Percentiles rank a stretch among this genome's conserved stretches.
phyloP scores from a whole-genome alignment of 2,797 vertebrate genomes.

The Petrocephalus schoutedeni region DNA sequence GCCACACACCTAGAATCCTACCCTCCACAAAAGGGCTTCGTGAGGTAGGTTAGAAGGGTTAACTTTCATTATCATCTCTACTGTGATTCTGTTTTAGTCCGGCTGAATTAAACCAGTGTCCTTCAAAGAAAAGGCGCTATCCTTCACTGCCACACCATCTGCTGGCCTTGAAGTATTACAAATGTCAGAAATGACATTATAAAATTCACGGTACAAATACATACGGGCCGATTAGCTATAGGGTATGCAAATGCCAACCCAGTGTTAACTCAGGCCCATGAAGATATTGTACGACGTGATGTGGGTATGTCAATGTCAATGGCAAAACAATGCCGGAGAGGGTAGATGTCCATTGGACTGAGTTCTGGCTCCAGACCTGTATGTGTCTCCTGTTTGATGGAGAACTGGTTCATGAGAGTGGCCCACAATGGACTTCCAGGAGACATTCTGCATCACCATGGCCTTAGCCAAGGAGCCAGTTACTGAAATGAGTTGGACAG shows the following conservation, averaged over 20 bases:
- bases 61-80: neutral
- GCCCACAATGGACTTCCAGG: neutral
- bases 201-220: neutral
- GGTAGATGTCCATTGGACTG: neutral
- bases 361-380: neutral
- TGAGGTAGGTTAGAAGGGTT: slow-evolving; percentile 56
- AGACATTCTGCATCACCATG: neutral
- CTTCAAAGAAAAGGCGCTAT: neutral
- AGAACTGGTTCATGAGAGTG: neutral
- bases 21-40: slow-evolving; percentile 60
- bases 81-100: neutral
- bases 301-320: neutral
- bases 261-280: neutral
- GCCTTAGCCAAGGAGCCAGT: neutral
- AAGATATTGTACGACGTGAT: neutral
- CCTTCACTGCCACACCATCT: neutral
- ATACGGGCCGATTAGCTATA: neutral
- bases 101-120: neutral
- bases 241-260: neutral
- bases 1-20: slow-evolving; percentile 56
- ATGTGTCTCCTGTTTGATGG: neutral
- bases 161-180: neutral
- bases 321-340: neutral
- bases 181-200: neutral
- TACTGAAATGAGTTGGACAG: neutral